Percentiles rank a stretch among this genome's conserved stretches.
Conservation (phyloP, 53 echinoderm and acorn worm species). For the Holothuria scabra region DNA sequence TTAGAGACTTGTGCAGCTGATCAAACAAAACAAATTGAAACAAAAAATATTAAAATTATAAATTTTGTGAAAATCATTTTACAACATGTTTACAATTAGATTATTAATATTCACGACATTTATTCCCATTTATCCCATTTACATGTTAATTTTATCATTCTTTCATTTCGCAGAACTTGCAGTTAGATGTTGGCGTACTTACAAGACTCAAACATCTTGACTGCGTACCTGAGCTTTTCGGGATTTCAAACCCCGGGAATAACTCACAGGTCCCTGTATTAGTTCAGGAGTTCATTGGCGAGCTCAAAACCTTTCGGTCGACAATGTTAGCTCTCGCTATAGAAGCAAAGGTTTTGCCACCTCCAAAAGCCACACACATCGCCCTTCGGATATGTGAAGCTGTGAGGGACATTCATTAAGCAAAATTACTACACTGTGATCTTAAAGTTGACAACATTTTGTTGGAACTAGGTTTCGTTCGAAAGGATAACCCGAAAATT, state of each 20-base stretch:
- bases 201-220: not conserved
- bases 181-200: not conserved
- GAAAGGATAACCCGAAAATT: not conserved
- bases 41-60: no score
- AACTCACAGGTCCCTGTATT: not conserved
- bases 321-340: conserved; percentile 6
- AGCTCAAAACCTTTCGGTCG: not conserved
- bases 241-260: not conserved
- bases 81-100: no score
- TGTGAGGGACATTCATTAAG: not conserved
- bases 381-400: conserved; percentile 1
- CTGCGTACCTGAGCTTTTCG: conserved; percentile 17
- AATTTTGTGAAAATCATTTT: no score
- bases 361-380: not conserved
- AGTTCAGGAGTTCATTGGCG: conserved; percentile 29
- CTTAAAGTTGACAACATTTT: conserved; percentile 15
- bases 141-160: no score
- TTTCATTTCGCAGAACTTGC: not conserved
- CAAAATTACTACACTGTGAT: conserved; percentile 5
- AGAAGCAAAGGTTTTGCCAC: not conserved
- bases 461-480: conserved; percentile 1
- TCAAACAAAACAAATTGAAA: no score
- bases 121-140: no score
- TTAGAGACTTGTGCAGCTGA: no score
- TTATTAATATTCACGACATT: no score